Base-by-base conservation (phyloP, 2,113 vertebrate genomes). In the Panthera leo region DNA sequence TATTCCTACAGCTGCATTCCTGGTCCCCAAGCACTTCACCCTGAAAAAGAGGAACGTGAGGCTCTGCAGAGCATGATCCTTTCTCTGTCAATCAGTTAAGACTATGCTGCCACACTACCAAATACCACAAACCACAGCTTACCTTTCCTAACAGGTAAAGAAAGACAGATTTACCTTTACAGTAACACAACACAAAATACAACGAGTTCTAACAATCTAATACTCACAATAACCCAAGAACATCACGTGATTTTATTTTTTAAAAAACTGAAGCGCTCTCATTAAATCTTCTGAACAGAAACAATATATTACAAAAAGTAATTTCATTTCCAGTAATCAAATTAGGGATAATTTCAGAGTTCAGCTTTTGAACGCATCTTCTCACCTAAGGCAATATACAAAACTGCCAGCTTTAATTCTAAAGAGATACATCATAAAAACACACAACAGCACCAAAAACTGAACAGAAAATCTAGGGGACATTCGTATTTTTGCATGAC, bases 281-380 rank as follows among this genome's bases (percentile, higher is more conserved):
- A 7, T 84, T 82, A 83, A 85, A 11, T 82, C 86, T 91, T 70
- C 67, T 84, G 6, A 96, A 70, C 42, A 71, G 96, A 85, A 18
- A 65, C 86, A 89, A 12, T 31, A 31, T 65, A 87, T n/a, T 78
- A 6, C 8, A 83, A 51, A 18, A 48, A 85, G 0, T 21, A 51
- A 55, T 91, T 95, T 75, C 23, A 93, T 96, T 93, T 61, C 1
- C 85, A 88, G 16, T 73, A 67, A 73, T 51, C 51, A 96, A 86
- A 67, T 58, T 48, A n/a, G 27, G 27, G 2, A 90, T 71, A 67
- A 95, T 86, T 97, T 98, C 89, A 84, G 23, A 84, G 19, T 58
- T 65, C 31, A 89, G 51, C 23, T 88, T 94, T 48, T 83, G 55
- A 78, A 61, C 0, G 21, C 63, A 39, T 45, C 31, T 94, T 88